These are phyloP conservation scores for Origma solitaria DNA, from an alignment of 2,113 vertebrate species.

Conservation along the genomic window DNA sequence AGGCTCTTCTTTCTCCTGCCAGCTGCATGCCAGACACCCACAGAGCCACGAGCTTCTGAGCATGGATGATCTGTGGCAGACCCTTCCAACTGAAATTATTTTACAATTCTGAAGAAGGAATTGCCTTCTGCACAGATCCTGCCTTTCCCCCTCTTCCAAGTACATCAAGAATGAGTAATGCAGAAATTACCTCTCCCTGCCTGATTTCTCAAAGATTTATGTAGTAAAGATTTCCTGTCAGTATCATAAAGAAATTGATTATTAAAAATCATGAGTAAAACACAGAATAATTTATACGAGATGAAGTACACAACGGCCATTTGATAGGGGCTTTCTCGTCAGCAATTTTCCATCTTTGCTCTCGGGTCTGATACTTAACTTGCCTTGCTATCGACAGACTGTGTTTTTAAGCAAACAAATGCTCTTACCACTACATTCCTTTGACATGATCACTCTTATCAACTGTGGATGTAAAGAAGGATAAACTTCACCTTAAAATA, in stretches of 20 bases:
- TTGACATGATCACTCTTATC: neutral
- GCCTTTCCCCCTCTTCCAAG: neutral
- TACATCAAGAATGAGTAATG: neutral
- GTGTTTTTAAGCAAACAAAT: neutral
- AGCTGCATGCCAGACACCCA: neutral
- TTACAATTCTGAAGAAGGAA: neutral
- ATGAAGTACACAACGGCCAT: neutral
- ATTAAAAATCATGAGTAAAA: neutral
- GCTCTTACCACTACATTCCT: neutral
- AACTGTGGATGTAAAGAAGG: neutral
- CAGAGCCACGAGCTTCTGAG: fast-evolving
- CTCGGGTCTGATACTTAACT: neutral
- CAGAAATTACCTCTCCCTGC: neutral
- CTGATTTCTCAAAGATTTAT: neutral
- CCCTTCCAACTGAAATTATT: neutral
- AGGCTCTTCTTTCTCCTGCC: neutral
- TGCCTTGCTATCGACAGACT: neutral
- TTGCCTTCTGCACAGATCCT: neutral
- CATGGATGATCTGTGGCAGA: neutral
- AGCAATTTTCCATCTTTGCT: neutral
- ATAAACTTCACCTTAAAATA: neutral
- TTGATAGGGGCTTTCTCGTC: neutral
- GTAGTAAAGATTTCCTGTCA: neutral
- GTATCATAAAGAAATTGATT: neutral
- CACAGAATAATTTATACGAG: neutral